Evolutionary conservation across 1,140 invertebrate genomes (phyloP).

Genomic region (Oreohelix idahoensis): DNA sequence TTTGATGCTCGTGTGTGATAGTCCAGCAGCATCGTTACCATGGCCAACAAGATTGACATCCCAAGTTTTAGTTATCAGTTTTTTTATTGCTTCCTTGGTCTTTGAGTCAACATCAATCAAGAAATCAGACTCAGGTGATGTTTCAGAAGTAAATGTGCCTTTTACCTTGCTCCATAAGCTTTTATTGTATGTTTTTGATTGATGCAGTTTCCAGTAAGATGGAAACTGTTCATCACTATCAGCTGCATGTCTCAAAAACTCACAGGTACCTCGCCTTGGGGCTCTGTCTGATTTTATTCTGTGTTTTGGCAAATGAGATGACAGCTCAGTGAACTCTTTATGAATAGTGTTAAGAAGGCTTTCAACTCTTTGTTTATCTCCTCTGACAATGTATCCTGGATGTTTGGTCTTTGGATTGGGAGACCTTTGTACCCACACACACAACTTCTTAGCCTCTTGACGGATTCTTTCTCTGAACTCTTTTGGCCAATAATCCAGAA

Average conservation of each 20-base stretch:
- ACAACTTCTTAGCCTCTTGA: constrained; percentile 18
- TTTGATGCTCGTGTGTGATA: background rate
- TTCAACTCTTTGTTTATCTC: background rate
- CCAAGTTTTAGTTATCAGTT: background rate
- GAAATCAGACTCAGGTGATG: background rate
- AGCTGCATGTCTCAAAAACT: constrained; percentile 15
- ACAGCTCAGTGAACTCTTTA: background rate
- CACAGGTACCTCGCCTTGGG: constrained; percentile 10
- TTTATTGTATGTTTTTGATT: background rate
- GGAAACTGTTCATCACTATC: constrained; percentile 22
- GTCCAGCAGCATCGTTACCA: constrained; percentile 15
- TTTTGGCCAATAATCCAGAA: background rate
- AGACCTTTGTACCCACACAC: constrained; percentile 8
- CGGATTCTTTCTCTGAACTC: background rate
- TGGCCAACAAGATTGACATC: background rate
- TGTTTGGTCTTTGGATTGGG: constrained; percentile 2
- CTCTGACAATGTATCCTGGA: constrained; percentile 1
- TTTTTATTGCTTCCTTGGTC: constrained; percentile 11
- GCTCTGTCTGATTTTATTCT: constrained; percentile 3
- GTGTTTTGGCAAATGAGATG: background rate
- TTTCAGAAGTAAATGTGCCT: background rate
- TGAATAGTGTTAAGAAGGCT: background rate
- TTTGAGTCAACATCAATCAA: background rate
- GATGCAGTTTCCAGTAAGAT: constrained; percentile 17
- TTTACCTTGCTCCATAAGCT: background rate